Evolutionary conservation across 2,888 invertebrate genomes (phyloP), one percentile per base, ranked within the genome.

Genomic region (Deroplatys truncata): DNA sequence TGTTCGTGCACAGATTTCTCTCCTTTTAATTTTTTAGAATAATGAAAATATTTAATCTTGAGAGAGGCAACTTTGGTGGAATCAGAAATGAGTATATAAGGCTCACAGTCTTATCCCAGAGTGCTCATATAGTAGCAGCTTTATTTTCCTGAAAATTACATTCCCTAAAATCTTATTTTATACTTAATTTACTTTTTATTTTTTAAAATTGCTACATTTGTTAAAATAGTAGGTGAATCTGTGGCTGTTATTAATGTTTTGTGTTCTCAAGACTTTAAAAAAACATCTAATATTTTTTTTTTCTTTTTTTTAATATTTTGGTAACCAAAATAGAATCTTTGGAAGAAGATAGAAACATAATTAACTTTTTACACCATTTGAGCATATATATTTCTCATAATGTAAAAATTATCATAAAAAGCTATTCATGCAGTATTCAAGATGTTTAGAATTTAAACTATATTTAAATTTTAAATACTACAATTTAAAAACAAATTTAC

Each of bases 401-500:
- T 35, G 56, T 87, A 72, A 83, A 87, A 87, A 29, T 43, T 82
- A 16, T 82, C n/a, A 31, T 82, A 83, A 82, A 83, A 25, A 87
- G n/a, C 82, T 87, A 87, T 87, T 83, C 87, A 82, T 20, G 82
- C 82, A 87, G 87, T 82, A 82, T 87, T 87, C 82, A 87, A 82
- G 87, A 87, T 87, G 87, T 87, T 87, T 87, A 87, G 87, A 87
- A 56, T 87, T 82, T 82, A 87, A 87, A 82, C 16, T 82, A 83
- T 87, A 83, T 83, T 87, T 87, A 87, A 87, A 87, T 87, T 87
- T 87, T 87, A 87, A 87, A 87, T 87, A 87, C 31, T 83, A 87
- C 31, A 82, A 87, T 87, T 82, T 87, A 87, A 82, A 35, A 82
- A 83, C 10, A 83, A 87, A 82, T 87, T 72, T 83, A 82, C 83